A percentile compares a stretch with the other conserved stretches of the same genome.
Conservation (phyloP, 2,113 vertebrate species). For the Hypanus sabinus region DNA sequence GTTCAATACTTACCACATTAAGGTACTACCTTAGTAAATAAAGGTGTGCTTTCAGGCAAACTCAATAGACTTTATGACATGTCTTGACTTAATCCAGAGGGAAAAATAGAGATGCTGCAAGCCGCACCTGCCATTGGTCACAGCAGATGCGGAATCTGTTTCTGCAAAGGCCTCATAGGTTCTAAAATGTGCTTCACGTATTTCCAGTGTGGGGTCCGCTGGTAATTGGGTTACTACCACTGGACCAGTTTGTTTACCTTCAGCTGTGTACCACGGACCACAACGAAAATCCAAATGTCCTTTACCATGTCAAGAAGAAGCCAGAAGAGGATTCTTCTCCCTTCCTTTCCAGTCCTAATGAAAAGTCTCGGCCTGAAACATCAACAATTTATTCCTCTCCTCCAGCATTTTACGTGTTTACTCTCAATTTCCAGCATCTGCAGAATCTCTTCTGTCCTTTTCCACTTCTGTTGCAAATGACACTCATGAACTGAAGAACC, state of each 20-base stretch:
- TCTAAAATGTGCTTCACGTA: not conserved
- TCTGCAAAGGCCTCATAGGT: not conserved
- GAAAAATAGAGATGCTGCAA: not conserved
- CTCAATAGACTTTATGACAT: not conserved
- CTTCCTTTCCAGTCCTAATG: too few relatives aligned
- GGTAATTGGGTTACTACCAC: not conserved
- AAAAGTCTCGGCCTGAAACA: too few relatives aligned
- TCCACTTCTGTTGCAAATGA: not conserved
- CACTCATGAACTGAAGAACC: not conserved
- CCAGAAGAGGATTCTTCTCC: too few relatives aligned
- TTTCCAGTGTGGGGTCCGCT: not conserved
- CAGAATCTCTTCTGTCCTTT: not conserved
- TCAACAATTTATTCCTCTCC: too few relatives aligned
- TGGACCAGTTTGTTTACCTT: not conserved
- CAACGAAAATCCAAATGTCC: not conserved
- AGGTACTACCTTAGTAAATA: not conserved
- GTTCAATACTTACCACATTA: not conserved
- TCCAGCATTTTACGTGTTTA: too few relatives aligned
- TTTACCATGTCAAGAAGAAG: too few relatives aligned
- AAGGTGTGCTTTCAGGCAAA: not conserved
- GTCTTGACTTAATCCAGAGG: not conserved
- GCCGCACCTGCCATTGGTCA: not conserved
- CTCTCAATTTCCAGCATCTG: too few relatives aligned
- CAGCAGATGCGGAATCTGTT: slow-evolving; percentile 3
- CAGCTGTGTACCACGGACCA: not conserved